These are phyloP conservation scores for Oceanodroma tethys DNA, from an alignment of 2,113 vertebrate genomes.

Conservation along the genomic window DNA sequence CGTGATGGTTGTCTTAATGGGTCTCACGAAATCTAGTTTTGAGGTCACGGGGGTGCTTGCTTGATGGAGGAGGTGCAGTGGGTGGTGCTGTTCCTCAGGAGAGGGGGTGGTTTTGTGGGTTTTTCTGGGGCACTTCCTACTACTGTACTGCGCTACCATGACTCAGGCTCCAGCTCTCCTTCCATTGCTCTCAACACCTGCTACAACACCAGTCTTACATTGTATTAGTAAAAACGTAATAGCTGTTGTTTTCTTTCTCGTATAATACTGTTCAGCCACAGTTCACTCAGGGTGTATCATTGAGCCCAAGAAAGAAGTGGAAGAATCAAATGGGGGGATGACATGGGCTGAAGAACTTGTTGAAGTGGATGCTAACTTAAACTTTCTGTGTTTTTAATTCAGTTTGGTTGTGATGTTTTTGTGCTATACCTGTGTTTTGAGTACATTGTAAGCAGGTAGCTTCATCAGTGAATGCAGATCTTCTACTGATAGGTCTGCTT, in stretches of 20 bases:
- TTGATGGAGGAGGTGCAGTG: background rate
- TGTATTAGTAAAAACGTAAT: background rate
- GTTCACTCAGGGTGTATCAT: accelerated
- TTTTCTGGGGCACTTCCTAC: accelerated
- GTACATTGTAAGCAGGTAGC: background rate
- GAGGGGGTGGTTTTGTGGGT: accelerated
- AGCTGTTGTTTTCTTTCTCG: background rate
- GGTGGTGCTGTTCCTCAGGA: background rate
- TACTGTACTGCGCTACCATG: accelerated
- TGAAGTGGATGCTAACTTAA: background rate
- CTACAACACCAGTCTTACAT: accelerated
- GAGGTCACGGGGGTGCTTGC: accelerated
- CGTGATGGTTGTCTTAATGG: accelerated
- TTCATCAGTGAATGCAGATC: background rate
- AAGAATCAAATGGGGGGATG: background rate
- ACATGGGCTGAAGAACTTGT: background rate
- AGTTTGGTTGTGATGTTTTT: background rate
- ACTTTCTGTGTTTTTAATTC: background rate
- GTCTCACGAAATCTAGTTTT: accelerated
- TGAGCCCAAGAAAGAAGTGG: background rate
- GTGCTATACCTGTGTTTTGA: background rate
- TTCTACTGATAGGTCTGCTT: background rate
- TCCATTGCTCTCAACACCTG: accelerated
- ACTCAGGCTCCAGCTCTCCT: background rate
- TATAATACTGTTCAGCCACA: background rate